A percentile compares a stretch with the other conserved stretches of the same genome.
Evolutionary conservation across 2,888 invertebrate species (phyloP).

Genomic region (Lepetodrilus schrolli): DNA sequence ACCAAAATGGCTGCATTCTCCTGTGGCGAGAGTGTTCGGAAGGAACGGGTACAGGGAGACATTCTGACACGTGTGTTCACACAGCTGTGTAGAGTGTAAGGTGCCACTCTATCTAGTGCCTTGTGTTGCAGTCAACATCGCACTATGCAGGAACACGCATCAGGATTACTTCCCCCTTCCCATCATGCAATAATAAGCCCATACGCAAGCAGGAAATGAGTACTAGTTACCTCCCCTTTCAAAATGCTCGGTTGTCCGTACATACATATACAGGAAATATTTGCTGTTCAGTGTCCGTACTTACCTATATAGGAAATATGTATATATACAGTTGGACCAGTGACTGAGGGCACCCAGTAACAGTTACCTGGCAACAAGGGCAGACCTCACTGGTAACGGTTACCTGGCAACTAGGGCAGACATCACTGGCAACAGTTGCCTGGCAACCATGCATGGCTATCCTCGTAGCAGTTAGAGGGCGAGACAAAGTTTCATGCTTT

Average conservation of each 20-base stretch:
- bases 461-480: not conserved
- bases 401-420: too few species aligned
- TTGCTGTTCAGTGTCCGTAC: not conserved
- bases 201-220: not conserved
- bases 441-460: too few species aligned
- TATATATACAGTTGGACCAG: conserved; percentile 25
- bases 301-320: conserved; percentile 23
- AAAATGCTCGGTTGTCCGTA: too few species aligned
- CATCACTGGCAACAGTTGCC: too few species aligned
- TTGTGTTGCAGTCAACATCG: conserved; percentile 9
- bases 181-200: conserved; percentile 23
- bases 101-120: too few species aligned
- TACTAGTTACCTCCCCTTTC: not conserved
- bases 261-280: too few species aligned
- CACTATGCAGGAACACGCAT: conserved; percentile 2
- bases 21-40: not conserved
- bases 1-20: conserved; percentile 16
- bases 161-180: conserved; percentile 9
- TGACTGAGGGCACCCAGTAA: too few species aligned
- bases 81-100: too few species aligned
- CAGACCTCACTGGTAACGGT: too few species aligned
- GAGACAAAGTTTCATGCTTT: too few species aligned
- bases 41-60: conserved; percentile 7
- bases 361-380: too few species aligned
- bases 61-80: not conserved